Percentiles rank a stretch among this genome's conserved stretches.
Evolutionary conservation across 2,113 vertebrate genomes (phyloP).

Genomic region (Calypte anna): DNA sequence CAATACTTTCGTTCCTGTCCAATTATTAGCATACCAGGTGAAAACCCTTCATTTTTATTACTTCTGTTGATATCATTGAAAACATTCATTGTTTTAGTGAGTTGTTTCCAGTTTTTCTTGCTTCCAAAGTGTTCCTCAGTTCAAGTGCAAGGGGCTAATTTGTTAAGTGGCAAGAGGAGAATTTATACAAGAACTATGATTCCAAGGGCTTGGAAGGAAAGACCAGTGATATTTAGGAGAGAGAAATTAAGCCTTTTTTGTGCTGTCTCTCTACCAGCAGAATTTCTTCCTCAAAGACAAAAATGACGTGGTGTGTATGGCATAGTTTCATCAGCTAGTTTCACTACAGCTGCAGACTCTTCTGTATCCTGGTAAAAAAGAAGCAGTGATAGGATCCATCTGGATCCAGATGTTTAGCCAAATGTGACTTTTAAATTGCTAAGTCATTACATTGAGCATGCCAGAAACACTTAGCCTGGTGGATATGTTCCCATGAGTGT

Average conservation of each 20-base stretch:
- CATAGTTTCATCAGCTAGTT: neutral
- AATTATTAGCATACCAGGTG: slow-evolving; percentile 92
- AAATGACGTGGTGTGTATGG: neutral
- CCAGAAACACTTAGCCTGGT: neutral
- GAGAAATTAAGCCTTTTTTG: neutral
- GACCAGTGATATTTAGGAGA: neutral
- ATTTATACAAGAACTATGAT: neutral
- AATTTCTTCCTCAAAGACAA: neutral
- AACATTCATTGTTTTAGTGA: neutral
- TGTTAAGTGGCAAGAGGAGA: neutral
- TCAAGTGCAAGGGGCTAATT: neutral
- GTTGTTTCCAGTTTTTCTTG: neutral
- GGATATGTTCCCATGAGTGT: neutral
- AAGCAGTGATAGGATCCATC: neutral
- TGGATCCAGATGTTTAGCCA: neutral
- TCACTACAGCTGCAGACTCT: neutral
- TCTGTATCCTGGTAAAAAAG: neutral
- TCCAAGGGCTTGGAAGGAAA: neutral
- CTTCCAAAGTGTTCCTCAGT: neutral
- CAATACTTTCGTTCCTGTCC: slow-evolving; percentile 90
- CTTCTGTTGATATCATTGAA: neutral
- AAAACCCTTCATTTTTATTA: neutral
- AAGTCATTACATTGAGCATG: neutral
- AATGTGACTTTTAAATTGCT: neutral
- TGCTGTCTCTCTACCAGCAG: neutral